Evolutionary conservation across 2,888 invertebrate genomes (phyloP).

Genomic region (Leucoma salicis): DNA sequence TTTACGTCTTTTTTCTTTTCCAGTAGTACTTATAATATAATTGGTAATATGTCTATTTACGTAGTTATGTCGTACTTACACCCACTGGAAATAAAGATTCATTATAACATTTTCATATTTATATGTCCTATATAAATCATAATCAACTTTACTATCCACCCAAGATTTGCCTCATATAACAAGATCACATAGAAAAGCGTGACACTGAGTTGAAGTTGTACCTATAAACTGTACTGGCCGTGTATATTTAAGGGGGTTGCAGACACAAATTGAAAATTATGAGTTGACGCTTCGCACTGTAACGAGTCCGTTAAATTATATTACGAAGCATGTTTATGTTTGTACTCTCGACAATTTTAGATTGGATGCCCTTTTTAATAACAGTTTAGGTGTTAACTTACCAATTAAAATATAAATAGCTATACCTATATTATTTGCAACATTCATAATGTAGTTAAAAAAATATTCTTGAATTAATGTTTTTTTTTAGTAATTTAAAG

Average conservation of each 20-base stretch:
- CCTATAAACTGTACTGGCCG: slow-evolving; percentile 53
- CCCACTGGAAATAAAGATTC: too few species aligned
- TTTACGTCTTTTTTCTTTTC: too few species aligned
- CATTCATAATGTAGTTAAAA: too few species aligned
- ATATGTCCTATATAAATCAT: not conserved
- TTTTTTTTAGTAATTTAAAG: too few species aligned
- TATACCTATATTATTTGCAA: too few species aligned
- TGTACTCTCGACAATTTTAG: slow-evolving; percentile 20
- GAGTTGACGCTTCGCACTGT: slow-evolving; percentile 56
- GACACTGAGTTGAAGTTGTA: slow-evolving; percentile 46
- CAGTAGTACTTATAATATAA: too few species aligned
- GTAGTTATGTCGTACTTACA: too few species aligned
- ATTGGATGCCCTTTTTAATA: slow-evolving; percentile 21
- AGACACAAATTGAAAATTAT: slow-evolving; percentile 78
- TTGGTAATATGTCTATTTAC: too few species aligned
- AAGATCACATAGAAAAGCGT: slow-evolving; percentile 14
- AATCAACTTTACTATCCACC: not conserved
- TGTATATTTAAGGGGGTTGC: slow-evolving; percentile 60
- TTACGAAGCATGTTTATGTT: slow-evolving; percentile 42
- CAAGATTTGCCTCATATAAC: not conserved
- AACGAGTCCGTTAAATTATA: slow-evolving; percentile 60
- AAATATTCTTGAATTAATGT: too few species aligned
- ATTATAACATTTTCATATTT: not conserved
- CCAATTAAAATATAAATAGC: slow-evolving; percentile 1
- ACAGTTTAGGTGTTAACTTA: slow-evolving; percentile 1